Conservation (phyloP, 2,113 vertebrate species). For the Pygoscelis antarcticus region DNA sequence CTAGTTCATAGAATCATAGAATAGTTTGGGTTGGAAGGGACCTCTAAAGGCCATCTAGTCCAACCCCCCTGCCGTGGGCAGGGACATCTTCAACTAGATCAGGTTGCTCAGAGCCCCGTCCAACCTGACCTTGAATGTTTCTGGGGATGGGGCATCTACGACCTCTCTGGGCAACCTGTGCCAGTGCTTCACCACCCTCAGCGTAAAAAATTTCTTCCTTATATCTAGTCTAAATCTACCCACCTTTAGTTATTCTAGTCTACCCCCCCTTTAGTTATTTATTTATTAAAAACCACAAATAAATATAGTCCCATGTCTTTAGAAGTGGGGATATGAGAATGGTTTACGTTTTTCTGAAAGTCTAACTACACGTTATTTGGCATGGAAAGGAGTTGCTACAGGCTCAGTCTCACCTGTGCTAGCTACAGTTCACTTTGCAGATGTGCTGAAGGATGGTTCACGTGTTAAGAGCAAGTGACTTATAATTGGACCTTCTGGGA, state of each 20-base stretch:
- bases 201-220: too few species aligned
- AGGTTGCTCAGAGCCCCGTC: too few species aligned
- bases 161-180: too few species aligned
- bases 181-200: too few species aligned
- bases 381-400: not conserved
- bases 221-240: too few species aligned
- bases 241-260: too few species aligned
- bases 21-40: too few species aligned
- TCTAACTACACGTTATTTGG: not conserved
- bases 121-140: too few species aligned
- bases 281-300: not conserved
- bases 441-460: constrained; percentile 17
- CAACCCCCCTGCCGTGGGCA: too few species aligned
- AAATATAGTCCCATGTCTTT: not conserved
- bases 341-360: not conserved
- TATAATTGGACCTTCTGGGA: constrained; percentile 48
- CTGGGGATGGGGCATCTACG: too few species aligned
- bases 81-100: too few species aligned
- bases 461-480: not conserved
- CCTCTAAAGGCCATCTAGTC: too few species aligned
- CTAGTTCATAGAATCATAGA: not conserved
- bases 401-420: constrained; percentile 5
- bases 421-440: constrained; percentile 5
- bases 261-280: not conserved
- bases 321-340: not conserved